Percentiles rank a stretch among this genome's conserved stretches.
Evolutionary conservation across 2,888 invertebrate genomes (phyloP).

Genomic region (Caenorhabditis imperialis): DNA sequence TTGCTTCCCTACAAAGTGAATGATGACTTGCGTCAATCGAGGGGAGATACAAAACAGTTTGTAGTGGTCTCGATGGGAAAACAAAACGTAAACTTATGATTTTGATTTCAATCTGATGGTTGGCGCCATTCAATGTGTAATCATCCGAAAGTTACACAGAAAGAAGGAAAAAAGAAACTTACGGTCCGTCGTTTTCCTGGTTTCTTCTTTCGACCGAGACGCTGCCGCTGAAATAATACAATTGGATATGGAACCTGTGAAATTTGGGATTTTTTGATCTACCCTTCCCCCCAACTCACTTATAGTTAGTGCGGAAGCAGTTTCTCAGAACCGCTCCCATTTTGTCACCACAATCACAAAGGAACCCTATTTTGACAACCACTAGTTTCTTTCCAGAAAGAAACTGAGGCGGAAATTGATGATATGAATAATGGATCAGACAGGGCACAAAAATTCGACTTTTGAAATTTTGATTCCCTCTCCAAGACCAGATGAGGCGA

Average conservation of each 20-base stretch:
- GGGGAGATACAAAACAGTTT: not conserved
- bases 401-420: slow-evolving; percentile 8
- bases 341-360: slow-evolving; percentile 44
- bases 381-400: too few relatives aligned
- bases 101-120: not conserved
- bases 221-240: slow-evolving; percentile 50
- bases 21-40: too few relatives aligned
- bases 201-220: slow-evolving; percentile 48
- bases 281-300: slow-evolving; percentile 20
- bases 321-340: slow-evolving; percentile 35
- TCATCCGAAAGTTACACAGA: slow-evolving; percentile 11
- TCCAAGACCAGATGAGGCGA: slow-evolving; percentile 13
- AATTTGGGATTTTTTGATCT: not conserved
- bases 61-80: not conserved
- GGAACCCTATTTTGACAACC: slow-evolving; percentile 37
- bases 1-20: too few relatives aligned
- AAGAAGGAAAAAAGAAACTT: slow-evolving; percentile 17
- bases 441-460: slow-evolving; percentile 8
- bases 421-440: slow-evolving; percentile 27
- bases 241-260: not conserved
- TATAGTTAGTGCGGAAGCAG: slow-evolving; percentile 29
- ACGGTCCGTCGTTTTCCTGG: slow-evolving; percentile 40
- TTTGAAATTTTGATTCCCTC: slow-evolving; percentile 1
- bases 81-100: not conserved
- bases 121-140: slow-evolving; percentile 11